phyloP scores from a whole-genome alignment of 2,113 vertebrate genomes.

The Baryphthengus martii region DNA sequence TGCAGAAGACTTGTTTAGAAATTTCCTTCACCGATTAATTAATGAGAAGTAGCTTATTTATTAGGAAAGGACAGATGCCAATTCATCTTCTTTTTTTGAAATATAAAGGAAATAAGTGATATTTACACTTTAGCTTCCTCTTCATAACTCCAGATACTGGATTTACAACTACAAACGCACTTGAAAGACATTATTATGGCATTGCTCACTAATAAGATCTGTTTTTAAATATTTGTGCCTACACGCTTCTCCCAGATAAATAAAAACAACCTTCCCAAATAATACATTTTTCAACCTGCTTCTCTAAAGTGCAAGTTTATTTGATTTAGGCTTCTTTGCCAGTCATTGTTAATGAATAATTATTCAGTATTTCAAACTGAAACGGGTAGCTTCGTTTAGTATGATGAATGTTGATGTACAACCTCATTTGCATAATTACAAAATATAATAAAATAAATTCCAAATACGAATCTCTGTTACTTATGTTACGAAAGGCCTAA shows the following conservation, averaged over 20 bases:
- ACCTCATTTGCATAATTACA: conserved; percentile 69
- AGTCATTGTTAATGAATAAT: conserved; percentile 67
- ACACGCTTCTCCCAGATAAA: background rate
- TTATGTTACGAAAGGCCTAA: background rate
- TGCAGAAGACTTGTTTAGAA: background rate
- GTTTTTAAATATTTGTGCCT: conserved; percentile 23
- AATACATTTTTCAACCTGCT: conserved; percentile 9
- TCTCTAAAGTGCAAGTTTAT: conserved; percentile 60
- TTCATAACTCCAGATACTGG: background rate
- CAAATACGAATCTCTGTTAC: conserved; percentile 1
- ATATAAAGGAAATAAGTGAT: background rate
- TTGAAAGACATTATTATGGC: background rate
- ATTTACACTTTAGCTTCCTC: background rate
- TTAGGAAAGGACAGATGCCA: no score
- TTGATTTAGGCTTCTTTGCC: conserved; percentile 60
- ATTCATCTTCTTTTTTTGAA: background rate
- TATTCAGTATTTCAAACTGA: conserved; percentile 61
- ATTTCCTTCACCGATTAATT: background rate
- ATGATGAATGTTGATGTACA: conserved; percentile 68
- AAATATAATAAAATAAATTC: conserved; percentile 64
- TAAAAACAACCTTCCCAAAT: background rate
- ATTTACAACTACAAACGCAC: background rate
- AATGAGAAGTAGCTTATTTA: background rate
- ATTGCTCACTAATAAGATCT: background rate
- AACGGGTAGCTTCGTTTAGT: conserved; percentile 54